Evolutionary conservation across 64 coral and sea anemone species (phyloP).

Genomic region (Montipora efflorescens): DNA sequence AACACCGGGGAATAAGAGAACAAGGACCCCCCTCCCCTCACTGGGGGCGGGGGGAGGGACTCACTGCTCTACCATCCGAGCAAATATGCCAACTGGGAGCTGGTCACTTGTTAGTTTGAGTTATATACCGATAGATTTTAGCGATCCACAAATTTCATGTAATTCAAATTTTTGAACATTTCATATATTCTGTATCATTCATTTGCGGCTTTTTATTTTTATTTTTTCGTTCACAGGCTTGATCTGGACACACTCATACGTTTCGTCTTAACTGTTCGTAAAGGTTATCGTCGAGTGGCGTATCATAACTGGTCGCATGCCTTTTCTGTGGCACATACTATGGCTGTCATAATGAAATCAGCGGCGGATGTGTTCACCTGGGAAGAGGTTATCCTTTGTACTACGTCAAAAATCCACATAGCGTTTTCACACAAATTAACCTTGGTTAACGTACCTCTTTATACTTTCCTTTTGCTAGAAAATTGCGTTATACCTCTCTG

Average conservation of each 20-base stretch:
- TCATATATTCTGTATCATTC: background rate
- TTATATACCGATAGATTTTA: too few relatives aligned
- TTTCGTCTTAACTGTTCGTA: slow-evolving; percentile 90
- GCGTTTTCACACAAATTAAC: too few relatives aligned
- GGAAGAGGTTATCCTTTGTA: slow-evolving; percentile 71
- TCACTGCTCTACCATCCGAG: too few relatives aligned
- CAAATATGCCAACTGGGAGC: too few relatives aligned
- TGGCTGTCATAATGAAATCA: slow-evolving; percentile 73
- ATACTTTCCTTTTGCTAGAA: slow-evolving; percentile 52
- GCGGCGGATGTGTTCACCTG: slow-evolving; percentile 64
- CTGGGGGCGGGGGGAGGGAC: too few relatives aligned
- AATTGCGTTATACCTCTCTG: slow-evolving; percentile 79
- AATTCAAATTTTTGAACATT: too few relatives aligned
- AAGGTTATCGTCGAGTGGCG: slow-evolving; percentile 82
- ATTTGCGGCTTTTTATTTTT: background rate
- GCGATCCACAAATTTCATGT: too few relatives aligned
- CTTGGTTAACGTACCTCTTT: background rate
- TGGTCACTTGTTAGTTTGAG: too few relatives aligned
- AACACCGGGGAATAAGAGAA: too few relatives aligned
- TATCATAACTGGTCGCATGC: slow-evolving; percentile 98
- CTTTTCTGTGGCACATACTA: slow-evolving; percentile 90
- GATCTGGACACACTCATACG: slow-evolving; percentile 75
- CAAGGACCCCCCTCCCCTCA: too few relatives aligned
- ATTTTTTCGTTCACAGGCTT: slow-evolving; percentile 59
- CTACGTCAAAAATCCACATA: background rate